Percentiles rank a stretch among this genome's conserved stretches.
Evolutionary conservation across 1,140 invertebrate species (phyloP).

Genomic region (Drosophila lini): DNA sequence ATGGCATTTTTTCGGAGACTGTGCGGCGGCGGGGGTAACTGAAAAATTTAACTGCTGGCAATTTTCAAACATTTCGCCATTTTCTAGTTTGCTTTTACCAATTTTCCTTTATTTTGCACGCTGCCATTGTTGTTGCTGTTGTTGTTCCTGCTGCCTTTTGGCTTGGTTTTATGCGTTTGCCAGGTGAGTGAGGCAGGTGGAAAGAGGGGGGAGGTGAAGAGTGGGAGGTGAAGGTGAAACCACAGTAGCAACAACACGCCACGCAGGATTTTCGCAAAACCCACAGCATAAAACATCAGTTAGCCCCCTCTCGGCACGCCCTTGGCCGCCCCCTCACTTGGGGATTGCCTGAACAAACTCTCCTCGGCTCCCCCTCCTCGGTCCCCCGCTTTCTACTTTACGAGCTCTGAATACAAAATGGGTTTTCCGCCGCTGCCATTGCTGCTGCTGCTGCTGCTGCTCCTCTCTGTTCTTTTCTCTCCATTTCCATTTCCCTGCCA

Average conservation of each 20-base stretch:
- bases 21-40: background rate
- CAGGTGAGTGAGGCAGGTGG: conserved; percentile 40
- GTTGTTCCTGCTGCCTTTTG: conserved; percentile 44
- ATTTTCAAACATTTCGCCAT: conserved; percentile 75
- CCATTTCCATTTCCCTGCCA: conserved; percentile 5
- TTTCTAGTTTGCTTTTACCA: conserved; percentile 61
- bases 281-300: conserved; percentile 79
- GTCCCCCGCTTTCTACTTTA: conserved; percentile 64
- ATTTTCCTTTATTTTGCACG: conserved; percentile 41
- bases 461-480: background rate
- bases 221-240: conserved; percentile 9
- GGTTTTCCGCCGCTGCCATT: conserved; percentile 52
- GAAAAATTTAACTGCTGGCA: conserved; percentile 73
- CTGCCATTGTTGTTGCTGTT: conserved; percentile 25
- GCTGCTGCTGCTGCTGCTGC: background rate
- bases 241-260: conserved; percentile 63
- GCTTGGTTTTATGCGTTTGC: conserved; percentile 63
- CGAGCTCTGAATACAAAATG: conserved; percentile 81
- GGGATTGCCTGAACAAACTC: conserved; percentile 51
- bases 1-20: conserved; percentile 39
- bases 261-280: conserved; percentile 78
- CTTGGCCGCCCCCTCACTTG: conserved; percentile 20
- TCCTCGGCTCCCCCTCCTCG: background rate
- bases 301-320: conserved; percentile 1
- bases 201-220: too few species aligned